These are phyloP conservation scores for Chymomyza amoena DNA, from an alignment of 2,888 invertebrate genomes.

Conservation along the genomic window DNA sequence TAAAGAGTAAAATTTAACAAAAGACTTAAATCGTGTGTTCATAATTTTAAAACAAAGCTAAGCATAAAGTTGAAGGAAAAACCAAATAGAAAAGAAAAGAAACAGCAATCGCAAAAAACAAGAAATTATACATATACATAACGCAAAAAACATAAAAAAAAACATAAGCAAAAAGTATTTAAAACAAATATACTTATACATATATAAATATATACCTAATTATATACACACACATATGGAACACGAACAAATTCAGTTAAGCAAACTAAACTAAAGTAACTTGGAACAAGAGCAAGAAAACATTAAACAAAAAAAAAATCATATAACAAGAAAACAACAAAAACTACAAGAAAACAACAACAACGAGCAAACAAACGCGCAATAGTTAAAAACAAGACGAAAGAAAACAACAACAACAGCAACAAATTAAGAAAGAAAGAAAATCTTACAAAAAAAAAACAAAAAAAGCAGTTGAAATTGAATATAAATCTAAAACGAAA, in stretches of 20 bases:
- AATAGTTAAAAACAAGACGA: neutral
- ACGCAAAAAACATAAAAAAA: neutral
- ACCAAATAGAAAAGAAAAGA: constrained; percentile 14
- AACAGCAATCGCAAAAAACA: constrained; percentile 14
- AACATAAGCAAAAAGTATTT: neutral
- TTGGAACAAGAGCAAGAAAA: constrained; percentile 6
- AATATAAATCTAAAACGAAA: neutral
- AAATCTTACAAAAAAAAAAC: neutral
- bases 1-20: constrained; percentile 46
- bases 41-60: constrained; percentile 55
- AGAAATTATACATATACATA: neutral
- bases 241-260: neutral
- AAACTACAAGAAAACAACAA: constrained; percentile 1
- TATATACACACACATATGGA: constrained; percentile 4
- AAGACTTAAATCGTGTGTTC: constrained; percentile 68
- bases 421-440: constrained; percentile 6
- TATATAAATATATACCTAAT: constrained; percentile 11
- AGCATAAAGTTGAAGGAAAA: neutral
- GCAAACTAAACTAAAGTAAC: neutral
- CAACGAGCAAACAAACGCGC: constrained; percentile 21
- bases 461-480: neutral
- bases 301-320: neutral
- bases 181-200: constrained; percentile 2
- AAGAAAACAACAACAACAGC: neutral
- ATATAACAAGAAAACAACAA: constrained; percentile 2